Conservation (phyloP, 2,888 invertebrate species). For the Hesperia comma region DNA sequence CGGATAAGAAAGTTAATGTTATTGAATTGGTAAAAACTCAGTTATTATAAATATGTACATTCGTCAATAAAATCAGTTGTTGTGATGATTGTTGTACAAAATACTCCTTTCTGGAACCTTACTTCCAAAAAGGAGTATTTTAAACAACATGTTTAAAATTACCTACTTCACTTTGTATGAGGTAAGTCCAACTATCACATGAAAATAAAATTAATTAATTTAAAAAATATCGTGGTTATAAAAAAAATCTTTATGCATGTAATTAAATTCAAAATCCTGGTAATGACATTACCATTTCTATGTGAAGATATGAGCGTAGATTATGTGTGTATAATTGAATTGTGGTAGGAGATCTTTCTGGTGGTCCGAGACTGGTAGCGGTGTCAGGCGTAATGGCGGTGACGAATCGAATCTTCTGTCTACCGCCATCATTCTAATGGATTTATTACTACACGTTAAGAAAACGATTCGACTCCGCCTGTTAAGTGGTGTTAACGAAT, state of each 20-base stretch:
- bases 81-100: too few relatives aligned
- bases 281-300: constrained; percentile 33
- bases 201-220: constrained; percentile 21
- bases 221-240: constrained; percentile 12
- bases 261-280: constrained; percentile 7
- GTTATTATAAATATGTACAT: too few relatives aligned
- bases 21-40: too few relatives aligned
- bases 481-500: constrained; percentile 55
- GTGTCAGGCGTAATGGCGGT: constrained; percentile 67
- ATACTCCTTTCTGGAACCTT: too few relatives aligned
- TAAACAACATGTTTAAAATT: constrained; percentile 22
- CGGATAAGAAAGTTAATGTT: too few relatives aligned
- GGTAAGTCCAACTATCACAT: constrained; percentile 2
- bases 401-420: constrained; percentile 69
- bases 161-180: constrained; percentile 15
- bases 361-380: constrained; percentile 60
- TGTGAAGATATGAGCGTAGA: constrained; percentile 22
- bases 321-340: constrained; percentile 37
- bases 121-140: too few relatives aligned
- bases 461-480: constrained; percentile 62
- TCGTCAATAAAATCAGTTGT: too few relatives aligned
- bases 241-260: constrained; percentile 9
- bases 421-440: constrained; percentile 70
- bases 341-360: constrained; percentile 48
- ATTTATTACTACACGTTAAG: constrained; percentile 69